phyloP scores from a whole-genome alignment of 2,888 invertebrate genomes.

The Dryococelus australis region DNA sequence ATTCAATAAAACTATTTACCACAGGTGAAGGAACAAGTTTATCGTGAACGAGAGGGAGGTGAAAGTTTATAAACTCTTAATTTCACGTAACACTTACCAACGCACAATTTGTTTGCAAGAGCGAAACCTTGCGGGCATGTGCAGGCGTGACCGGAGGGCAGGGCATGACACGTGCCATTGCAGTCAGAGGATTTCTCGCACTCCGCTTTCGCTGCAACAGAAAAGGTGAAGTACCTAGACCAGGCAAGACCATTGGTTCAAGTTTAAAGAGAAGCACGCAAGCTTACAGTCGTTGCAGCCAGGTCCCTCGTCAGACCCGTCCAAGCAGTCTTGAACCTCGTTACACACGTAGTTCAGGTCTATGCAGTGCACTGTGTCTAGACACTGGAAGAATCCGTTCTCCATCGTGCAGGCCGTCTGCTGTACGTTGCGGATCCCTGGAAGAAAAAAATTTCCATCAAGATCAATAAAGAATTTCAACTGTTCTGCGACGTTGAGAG shows the following conservation, averaged over 20 bases:
- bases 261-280: constrained; percentile 25
- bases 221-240: neutral
- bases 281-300: constrained; percentile 52
- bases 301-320: constrained; percentile 68
- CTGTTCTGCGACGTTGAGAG: neutral
- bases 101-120: constrained; percentile 42
- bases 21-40: no score
- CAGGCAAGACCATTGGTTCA: neutral
- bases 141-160: constrained; percentile 58
- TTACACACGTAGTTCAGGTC: constrained; percentile 64
- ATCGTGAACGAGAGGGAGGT: no score
- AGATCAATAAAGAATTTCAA: neutral
- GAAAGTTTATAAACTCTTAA: no score
- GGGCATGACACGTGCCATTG: constrained; percentile 40
- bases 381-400: constrained; percentile 63
- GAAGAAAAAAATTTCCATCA: neutral
- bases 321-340: constrained; percentile 64
- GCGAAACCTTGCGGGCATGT: constrained; percentile 62
- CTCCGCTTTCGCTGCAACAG: constrained; percentile 32
- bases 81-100: constrained; percentile 31
- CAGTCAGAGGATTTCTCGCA: constrained; percentile 42
- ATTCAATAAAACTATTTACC: no score
- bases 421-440: neutral
- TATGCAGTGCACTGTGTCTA: constrained; percentile 64
- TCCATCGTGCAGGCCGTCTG: constrained; percentile 59